Conservation (phyloP, 2,113 vertebrate species). For the Stigmatopora nigra region DNA sequence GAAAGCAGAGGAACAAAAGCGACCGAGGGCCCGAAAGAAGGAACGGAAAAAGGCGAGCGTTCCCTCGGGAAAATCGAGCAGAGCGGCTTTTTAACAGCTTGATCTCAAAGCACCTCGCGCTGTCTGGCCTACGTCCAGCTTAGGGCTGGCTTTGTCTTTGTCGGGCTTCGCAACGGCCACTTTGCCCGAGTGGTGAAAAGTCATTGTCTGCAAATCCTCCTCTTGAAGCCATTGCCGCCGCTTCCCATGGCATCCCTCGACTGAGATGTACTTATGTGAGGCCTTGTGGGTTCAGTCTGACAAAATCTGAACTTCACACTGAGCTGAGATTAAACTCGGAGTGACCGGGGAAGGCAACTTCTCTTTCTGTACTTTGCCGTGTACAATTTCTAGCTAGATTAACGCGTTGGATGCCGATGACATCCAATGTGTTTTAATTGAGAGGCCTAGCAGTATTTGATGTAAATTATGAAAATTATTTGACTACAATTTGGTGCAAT, state of each 20-base stretch:
- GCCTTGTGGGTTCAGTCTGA: slow-evolving; percentile 33
- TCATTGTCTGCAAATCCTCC: slow-evolving; percentile 55
- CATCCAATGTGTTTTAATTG: no score
- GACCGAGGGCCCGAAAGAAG: slow-evolving; percentile 13
- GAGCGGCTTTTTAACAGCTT: slow-evolving; percentile 25
- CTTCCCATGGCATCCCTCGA: slow-evolving; percentile 28
- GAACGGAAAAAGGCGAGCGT: slow-evolving; percentile 38
- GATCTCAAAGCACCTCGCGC: slow-evolving; percentile 36
- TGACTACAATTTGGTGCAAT: no score
- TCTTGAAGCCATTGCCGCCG: slow-evolving; percentile 13
- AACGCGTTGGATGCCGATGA: no score
- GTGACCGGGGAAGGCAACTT: slow-evolving; percentile 40
- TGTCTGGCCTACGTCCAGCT: slow-evolving; percentile 44
- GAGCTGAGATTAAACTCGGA: slow-evolving; percentile 63
- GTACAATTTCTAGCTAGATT: slow-evolving; percentile 12
- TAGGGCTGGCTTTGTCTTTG: slow-evolving; percentile 52
- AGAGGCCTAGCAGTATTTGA: no score
- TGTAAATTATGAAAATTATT: no score
- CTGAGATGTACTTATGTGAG: slow-evolving; percentile 45
- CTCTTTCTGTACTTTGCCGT: slow-evolving; percentile 23
- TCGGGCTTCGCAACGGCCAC: slow-evolving; percentile 42
- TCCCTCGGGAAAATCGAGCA: slow-evolving; percentile 29
- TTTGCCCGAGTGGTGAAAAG: slow-evolving; percentile 36
- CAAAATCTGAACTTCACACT: slow-evolving; percentile 55
- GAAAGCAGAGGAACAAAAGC: slow-evolving; percentile 12